Evolutionary conservation across 2,888 invertebrate genomes (phyloP).

Genomic region (Nymphalis c-album): DNA sequence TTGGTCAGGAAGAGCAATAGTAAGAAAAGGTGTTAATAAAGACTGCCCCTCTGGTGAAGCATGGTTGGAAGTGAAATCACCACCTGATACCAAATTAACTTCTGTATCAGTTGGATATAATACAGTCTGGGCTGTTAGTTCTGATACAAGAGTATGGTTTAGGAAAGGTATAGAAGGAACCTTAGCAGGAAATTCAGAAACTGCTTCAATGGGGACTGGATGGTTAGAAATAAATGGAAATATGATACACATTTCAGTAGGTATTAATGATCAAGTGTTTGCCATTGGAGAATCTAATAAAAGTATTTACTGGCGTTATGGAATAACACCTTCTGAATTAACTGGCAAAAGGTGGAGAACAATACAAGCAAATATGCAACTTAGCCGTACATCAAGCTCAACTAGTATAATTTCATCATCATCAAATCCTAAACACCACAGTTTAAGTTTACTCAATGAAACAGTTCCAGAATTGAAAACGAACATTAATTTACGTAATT

Average conservation of each 20-base stretch:
- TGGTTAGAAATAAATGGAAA: constrained; percentile 96
- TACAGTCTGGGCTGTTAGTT: constrained; percentile 90
- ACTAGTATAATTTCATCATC: constrained; percentile 86
- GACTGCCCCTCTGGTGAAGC: constrained; percentile 86
- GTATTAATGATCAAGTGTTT: constrained; percentile 94
- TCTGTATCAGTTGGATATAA: constrained; percentile 92
- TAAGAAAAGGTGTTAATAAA: constrained; percentile 91
- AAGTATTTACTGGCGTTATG: constrained; percentile 89
- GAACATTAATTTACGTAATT: constrained; percentile 80
- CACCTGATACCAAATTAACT: constrained; percentile 85
- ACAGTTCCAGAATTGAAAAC: constrained; percentile 66
- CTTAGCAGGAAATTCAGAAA: constrained; percentile 86
- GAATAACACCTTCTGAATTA: constrained; percentile 87
- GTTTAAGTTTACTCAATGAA: constrained; percentile 80
- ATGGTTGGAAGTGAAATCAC: constrained; percentile 91
- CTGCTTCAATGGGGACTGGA: constrained; percentile 88
- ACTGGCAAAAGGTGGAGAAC: constrained; percentile 94
- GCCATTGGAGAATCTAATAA: constrained; percentile 92
- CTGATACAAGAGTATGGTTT: constrained; percentile 93
- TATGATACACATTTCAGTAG: constrained; percentile 91
- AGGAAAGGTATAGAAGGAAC: constrained; percentile 87
- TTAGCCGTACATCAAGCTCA: constrained; percentile 90
- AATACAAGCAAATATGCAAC: constrained; percentile 89
- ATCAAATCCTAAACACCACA: constrained; percentile 85
- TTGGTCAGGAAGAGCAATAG: constrained; percentile 90